Evolutionary conservation across 2,888 invertebrate genomes (phyloP).

Genomic region (Odontocerum albicorne): DNA sequence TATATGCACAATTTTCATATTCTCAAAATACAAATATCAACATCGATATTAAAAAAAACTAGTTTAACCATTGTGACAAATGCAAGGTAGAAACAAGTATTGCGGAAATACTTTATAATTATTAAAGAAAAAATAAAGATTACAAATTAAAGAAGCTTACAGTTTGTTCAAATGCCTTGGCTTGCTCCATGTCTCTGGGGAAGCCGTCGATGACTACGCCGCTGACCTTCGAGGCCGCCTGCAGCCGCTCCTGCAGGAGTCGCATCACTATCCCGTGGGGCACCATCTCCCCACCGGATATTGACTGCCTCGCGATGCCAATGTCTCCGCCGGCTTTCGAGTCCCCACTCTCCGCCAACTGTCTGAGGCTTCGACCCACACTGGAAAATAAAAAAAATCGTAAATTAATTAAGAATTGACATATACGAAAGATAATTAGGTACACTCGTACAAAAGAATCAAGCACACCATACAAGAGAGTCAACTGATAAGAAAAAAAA

Average conservation of each 20-base stretch:
- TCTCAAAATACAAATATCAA: too few species aligned
- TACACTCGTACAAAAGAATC: too few species aligned
- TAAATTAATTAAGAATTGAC: too few species aligned
- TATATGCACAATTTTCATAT: too few species aligned
- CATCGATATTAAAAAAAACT: too few species aligned
- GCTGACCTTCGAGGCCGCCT: slow-evolving; percentile 58
- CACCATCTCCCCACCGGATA: slow-evolving; percentile 80
- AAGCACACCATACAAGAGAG: too few species aligned
- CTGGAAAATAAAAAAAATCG: slow-evolving; percentile 45
- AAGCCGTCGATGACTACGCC: slow-evolving; percentile 94
- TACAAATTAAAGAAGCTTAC: slow-evolving; percentile 59
- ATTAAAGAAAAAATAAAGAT: too few species aligned
- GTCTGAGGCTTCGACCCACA: slow-evolving; percentile 76
- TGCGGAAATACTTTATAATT: too few species aligned
- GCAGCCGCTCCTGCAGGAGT: slow-evolving; percentile 71
- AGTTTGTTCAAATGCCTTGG: slow-evolving; percentile 85
- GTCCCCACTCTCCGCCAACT: slow-evolving; percentile 69
- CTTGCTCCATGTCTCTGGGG: slow-evolving; percentile 88
- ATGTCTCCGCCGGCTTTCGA: slow-evolving; percentile 62
- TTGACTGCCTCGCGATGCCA: slow-evolving; percentile 67
- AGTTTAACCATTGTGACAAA: too few species aligned
- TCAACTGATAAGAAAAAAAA: too few species aligned
- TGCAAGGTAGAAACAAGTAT: too few species aligned
- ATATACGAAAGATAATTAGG: too few species aligned
- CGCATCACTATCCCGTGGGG: slow-evolving; percentile 76